Evolutionary conservation across 2,888 invertebrate genomes (phyloP).

Genomic region (Ennomos fuscantarius): DNA sequence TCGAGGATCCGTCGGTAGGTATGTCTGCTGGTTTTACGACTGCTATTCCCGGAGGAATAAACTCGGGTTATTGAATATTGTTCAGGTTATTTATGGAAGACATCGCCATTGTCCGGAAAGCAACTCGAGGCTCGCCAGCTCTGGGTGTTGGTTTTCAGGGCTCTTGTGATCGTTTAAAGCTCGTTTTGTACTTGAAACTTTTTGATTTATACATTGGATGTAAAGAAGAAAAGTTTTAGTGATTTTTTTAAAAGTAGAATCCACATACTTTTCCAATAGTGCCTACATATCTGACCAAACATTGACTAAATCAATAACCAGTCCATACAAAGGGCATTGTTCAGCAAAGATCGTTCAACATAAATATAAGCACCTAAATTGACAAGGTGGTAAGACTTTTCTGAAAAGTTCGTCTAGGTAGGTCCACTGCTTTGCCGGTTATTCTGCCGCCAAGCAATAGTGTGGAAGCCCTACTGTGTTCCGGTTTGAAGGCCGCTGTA

Average conservation of each 20-base stretch:
- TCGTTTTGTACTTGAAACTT: slow-evolving; percentile 1
- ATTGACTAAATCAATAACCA: neutral
- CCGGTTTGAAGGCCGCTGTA: too few species aligned
- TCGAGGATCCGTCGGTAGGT: slow-evolving; percentile 84
- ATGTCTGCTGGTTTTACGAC: slow-evolving; percentile 82
- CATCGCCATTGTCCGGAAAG: slow-evolving; percentile 73
- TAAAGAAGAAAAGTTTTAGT: neutral
- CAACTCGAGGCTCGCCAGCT: slow-evolving; percentile 51
- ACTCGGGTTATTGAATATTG: slow-evolving; percentile 82
- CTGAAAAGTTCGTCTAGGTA: too few species aligned
- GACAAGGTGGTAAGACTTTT: too few species aligned
- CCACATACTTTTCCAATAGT: too few species aligned
- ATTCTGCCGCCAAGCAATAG: too few species aligned
- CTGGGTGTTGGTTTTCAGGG: slow-evolving; percentile 58
- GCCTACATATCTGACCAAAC: too few species aligned
- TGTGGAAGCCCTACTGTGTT: too few species aligned
- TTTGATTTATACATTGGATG: slow-evolving; percentile 4
- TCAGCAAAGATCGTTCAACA: neutral
- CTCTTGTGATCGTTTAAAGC: slow-evolving; percentile 25
- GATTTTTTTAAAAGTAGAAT: too few species aligned
- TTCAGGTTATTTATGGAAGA: slow-evolving; percentile 81
- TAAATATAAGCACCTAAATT: slow-evolving; percentile 2
- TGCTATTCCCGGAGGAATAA: slow-evolving; percentile 84
- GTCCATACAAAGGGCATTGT: slow-evolving; percentile 3
- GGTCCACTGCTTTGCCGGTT: too few species aligned